Base-by-base conservation (phyloP, 2,888 invertebrate species). In the Drosophila pseudotalamancana region DNA sequence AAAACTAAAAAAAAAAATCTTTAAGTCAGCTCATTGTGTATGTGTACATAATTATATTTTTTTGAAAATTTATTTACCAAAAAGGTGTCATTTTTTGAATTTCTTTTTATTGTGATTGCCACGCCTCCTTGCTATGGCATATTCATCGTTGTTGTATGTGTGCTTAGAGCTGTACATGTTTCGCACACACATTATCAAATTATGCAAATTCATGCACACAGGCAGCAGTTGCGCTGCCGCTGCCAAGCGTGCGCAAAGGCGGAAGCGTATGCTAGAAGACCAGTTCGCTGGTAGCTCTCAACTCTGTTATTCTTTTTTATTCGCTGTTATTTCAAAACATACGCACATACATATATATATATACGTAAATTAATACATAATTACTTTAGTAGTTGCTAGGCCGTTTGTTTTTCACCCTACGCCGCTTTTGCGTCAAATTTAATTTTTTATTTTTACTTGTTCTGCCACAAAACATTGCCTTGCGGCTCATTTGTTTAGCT, bases 131-230 rank as follows among this genome's bases (percentile, higher is more conserved):
- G 6, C 6, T 12, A 18, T 21, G 11, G 23, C 21, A 39, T 25
- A 9, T 43, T 5, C 18, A 39, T 31, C 3, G 5, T 29, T 16
- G 11, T 34, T n/a, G 8, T 19, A 0, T 8, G 25, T 31, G 9
- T 25, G 18, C n/a, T n/a, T 35, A n/a, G n/a, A n/a, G 21, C 4
- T 21, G 29, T 46, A 14, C 31, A 14, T 40, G 16, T 14, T 11
- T 23, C 14, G 16, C 31, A 23, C n/a, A 46, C 31, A 57, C 49
- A 56, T 60, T 42, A 54, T 64, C 39, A 78, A 85, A 78, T 85
- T 81, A 81, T 81, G 80, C 80, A 81, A 85, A 81, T 81, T 85
- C 82, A 82, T 85, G 65, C 63, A 64, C 72, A 68, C 35, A 23
- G 56, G 21, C 71, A 50, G 71, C 54, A 21, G 56, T 43, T 40